Evolutionary conservation across 2,113 vertebrate genomes (phyloP).

Genomic region (Strigops habroptila): DNA sequence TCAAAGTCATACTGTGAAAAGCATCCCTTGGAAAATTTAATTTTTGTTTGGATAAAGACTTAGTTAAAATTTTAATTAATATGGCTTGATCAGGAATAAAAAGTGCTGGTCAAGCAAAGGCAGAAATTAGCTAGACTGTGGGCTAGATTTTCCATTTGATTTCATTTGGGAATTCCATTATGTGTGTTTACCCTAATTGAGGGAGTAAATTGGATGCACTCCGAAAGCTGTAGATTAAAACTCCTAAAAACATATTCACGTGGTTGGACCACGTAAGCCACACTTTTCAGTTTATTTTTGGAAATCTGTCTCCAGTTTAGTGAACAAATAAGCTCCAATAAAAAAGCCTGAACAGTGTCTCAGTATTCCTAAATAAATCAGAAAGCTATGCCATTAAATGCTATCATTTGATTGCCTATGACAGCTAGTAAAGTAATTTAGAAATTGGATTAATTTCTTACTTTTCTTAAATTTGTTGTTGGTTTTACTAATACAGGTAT

Average conservation of each 20-base stretch:
- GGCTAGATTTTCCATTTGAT: not conserved
- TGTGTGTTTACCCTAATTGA: not conserved
- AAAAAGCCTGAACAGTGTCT: not conserved
- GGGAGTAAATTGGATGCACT: not conserved
- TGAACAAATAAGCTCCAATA: not conserved
- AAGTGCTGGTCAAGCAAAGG: not conserved
- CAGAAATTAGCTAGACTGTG: not conserved
- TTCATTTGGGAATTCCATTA: not conserved
- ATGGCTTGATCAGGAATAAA: not conserved
- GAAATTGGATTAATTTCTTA: not conserved
- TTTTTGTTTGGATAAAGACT: not conserved
- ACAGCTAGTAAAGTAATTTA: not conserved
- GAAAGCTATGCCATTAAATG: not conserved
- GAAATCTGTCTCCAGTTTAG: not conserved
- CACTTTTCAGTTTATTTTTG: not conserved
- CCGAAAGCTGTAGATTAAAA: not conserved
- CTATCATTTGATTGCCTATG: not conserved
- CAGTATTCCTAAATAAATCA: not conserved
- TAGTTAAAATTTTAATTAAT: not conserved
- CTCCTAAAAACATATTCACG: not conserved
- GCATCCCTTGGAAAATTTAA: not conserved
- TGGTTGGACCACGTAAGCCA: not conserved
- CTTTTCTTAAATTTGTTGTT: not conserved
- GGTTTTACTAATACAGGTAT: not conserved
- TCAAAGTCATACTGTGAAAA: not conserved